Percentiles rank a stretch among this genome's conserved stretches.
Evolutionary conservation across 2,113 vertebrate genomes (phyloP).

Genomic region (Piprites chloris): DNA sequence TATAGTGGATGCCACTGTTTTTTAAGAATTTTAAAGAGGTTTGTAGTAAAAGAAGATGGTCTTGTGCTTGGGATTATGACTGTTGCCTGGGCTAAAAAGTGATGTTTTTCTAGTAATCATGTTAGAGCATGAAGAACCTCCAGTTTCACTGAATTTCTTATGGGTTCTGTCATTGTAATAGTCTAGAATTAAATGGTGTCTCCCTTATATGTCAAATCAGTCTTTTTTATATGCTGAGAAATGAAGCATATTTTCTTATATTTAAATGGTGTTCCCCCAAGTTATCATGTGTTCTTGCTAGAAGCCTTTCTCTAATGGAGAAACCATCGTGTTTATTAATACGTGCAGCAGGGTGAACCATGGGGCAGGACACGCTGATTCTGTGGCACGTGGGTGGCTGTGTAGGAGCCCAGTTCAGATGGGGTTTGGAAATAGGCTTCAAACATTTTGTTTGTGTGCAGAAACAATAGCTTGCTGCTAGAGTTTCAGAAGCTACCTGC

Average conservation of each 20-base stretch:
- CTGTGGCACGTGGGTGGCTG: neutral
- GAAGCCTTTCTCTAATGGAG: neutral
- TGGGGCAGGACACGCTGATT: neutral
- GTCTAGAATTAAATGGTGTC: neutral
- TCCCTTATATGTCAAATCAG: neutral
- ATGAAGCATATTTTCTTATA: neutral
- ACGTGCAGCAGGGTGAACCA: accelerated
- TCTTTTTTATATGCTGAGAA: neutral
- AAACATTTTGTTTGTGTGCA: neutral
- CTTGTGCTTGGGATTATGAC: neutral
- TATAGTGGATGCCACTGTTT: neutral
- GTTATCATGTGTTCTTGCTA: neutral
- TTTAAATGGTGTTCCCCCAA: neutral
- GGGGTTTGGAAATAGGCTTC: neutral
- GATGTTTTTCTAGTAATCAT: neutral
- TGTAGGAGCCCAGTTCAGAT: neutral
- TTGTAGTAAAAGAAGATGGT: neutral
- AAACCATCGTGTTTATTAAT: neutral
- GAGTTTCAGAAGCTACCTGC: neutral
- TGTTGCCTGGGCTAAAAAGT: neutral
- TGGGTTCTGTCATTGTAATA: neutral
- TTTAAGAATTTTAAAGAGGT: neutral
- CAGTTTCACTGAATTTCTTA: neutral
- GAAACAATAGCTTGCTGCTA: neutral
- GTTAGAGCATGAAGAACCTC: neutral